These are phyloP conservation scores for Phaethon lepturus DNA, from an alignment of 2,113 vertebrate species.

Conservation along the genomic window DNA sequence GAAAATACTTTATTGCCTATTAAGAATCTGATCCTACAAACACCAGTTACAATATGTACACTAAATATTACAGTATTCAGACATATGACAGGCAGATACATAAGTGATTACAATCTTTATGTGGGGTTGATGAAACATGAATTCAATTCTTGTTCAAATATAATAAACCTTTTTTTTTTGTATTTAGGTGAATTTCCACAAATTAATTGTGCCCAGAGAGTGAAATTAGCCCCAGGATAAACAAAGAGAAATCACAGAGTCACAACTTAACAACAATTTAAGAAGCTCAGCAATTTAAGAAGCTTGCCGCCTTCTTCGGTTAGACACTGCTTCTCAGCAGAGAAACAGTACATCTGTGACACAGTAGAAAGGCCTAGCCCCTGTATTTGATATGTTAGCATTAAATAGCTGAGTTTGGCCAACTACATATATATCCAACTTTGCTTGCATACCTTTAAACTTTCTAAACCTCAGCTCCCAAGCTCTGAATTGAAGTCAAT, in stretches of 20 bases:
- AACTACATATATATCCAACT: neutral
- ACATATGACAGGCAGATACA: neutral
- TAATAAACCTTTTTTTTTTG: neutral
- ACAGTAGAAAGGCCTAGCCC: neutral
- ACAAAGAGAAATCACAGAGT: fast-evolving
- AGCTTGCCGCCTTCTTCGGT: neutral
- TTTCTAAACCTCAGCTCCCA: neutral
- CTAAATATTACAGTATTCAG: neutral
- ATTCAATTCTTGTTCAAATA: neutral
- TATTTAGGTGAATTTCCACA: neutral
- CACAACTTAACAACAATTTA: neutral
- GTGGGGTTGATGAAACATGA: neutral
- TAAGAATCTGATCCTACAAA: neutral
- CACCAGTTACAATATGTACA: neutral
- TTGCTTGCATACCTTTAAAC: neutral
- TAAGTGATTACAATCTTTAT: neutral
- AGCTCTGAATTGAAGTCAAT: neutral
- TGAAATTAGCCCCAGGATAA: neutral
- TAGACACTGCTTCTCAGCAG: neutral
- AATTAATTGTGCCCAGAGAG: neutral
- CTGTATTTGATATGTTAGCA: neutral
- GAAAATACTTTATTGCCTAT: neutral
- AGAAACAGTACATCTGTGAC: neutral
- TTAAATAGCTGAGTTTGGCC: neutral
- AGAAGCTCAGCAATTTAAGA: neutral